These are phyloP conservation scores for Rachycentron canadum DNA, from an alignment of 2,797 vertebrate species.

Conservation along the genomic window DNA sequence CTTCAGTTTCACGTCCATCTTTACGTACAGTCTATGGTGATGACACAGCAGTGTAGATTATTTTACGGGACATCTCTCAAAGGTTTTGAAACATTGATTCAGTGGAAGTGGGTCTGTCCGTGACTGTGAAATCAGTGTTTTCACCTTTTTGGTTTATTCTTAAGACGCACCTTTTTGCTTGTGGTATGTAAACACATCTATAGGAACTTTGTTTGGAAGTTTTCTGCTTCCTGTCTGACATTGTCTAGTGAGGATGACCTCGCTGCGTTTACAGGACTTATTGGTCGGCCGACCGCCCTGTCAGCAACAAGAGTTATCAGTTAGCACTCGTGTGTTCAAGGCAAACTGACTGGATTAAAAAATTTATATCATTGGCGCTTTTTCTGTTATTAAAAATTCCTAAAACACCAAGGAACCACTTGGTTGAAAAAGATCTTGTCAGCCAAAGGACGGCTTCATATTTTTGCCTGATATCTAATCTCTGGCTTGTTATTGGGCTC, in stretches of 20 bases:
- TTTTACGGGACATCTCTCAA: too few species aligned
- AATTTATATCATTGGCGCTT: not conserved
- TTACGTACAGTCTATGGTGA: too few species aligned
- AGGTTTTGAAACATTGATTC: too few species aligned
- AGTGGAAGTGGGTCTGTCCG: too few species aligned
- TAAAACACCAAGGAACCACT: not conserved
- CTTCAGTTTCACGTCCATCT: too few species aligned
- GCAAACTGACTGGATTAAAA: not conserved
- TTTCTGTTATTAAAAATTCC: not conserved
- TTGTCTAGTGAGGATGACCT: not conserved
- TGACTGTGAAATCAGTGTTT: too few species aligned
- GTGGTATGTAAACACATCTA: not conserved
- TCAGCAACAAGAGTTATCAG: not conserved
- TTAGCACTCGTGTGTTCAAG: not conserved
- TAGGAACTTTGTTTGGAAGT: not conserved
- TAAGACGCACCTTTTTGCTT: not conserved
- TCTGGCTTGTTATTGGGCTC: constrained; percentile 35
- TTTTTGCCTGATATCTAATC: constrained; percentile 32
- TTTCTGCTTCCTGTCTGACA: not conserved
- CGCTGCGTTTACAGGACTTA: not conserved
- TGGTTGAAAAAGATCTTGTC: not conserved
- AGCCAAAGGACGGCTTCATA: constrained; percentile 23
- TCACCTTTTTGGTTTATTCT: not conserved
- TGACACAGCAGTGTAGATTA: too few species aligned
- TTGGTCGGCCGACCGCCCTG: not conserved